Evolutionary conservation across 2,797 vertebrate genomes (phyloP), one percentile per base, ranked within the genome.

Genomic region (Sardinella longiceps): DNA sequence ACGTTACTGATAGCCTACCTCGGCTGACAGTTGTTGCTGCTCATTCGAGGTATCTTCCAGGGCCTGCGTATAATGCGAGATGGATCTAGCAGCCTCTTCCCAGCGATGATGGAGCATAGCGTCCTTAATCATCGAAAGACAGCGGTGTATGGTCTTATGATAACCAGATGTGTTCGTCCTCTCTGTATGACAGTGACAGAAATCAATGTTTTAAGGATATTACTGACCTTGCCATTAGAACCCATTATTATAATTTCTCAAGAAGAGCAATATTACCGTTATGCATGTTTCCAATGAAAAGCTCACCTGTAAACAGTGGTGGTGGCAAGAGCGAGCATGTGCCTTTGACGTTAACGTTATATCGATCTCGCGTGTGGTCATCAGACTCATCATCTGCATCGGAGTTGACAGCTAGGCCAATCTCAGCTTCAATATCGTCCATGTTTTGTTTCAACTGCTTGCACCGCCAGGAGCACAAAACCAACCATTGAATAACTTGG

Each of bases 41-140:
- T 0, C 0, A 3, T 18, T 51, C 1, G 74, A 90, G 0, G 88
- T 86, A 33, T 95, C 94, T 56, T 98, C 96, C 80, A 99, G 82
- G 0, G 90, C 88, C 87, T 98, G 96, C 3, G 94, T 0, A 83
- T 95, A 98, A 88, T 84, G 95, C 0, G 89, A 88, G 93, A 98
- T 94, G 84, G 95, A 96, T 12, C 95, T 93, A 0, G 96, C 95
- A 70, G 97, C 98, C 9, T 93, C 95, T 53, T 95, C 89, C 98
- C 98, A 99, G 25, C 94, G 94, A 20, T 96, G 95, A 86, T 94
- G 95, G 51, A 97, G 91, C 90, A 99, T 85, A 0, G 97, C 96
- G 83, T 97, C 95, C 83, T 95, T 95, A 84, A 98, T 94, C 10
- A 89, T 91, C 84, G 85, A 89, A 84, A 98, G 92, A 90, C 97